phyloP scores from a whole-genome alignment of 2,113 vertebrate species.

The Psittacara wagleri region DNA sequence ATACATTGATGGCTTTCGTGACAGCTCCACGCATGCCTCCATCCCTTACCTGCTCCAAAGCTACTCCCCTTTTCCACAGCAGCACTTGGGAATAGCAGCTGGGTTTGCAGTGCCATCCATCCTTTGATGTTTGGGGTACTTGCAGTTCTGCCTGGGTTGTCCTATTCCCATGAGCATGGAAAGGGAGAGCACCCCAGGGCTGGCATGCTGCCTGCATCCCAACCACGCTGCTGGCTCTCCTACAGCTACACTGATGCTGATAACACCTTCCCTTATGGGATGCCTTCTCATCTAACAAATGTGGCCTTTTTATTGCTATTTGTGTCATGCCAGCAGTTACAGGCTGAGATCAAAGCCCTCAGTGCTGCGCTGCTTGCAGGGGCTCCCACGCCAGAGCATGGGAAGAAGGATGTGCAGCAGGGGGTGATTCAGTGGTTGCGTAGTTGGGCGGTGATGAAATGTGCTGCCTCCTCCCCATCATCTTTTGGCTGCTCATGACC shows the following conservation, averaged over 20 bases:
- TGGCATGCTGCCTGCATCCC: background rate
- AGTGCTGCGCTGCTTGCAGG: rapidly evolving
- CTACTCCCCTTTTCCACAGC: background rate
- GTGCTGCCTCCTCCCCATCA: background rate
- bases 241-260: rapidly evolving
- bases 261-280: background rate
- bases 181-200: background rate
- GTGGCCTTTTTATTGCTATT: background rate
- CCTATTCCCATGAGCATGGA: rapidly evolving
- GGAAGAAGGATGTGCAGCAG: background rate
- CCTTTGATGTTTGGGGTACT: rapidly evolving
- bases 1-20: background rate
- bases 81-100: background rate
- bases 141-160: background rate
- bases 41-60: background rate
- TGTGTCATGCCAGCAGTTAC: background rate
- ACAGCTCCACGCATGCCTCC: background rate
- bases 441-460: background rate
- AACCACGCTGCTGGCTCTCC: background rate
- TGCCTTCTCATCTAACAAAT: background rate
- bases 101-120: background rate
- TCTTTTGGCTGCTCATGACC: background rate
- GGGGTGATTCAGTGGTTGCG: rapidly evolving
- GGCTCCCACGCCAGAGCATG: background rate
- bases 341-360: background rate